A percentile compares a stretch with the other conserved stretches of the same genome.
These are phyloP conservation scores for Mycogona germanica DNA, from an alignment of 2,888 invertebrate species.

Conservation along the genomic window DNA sequence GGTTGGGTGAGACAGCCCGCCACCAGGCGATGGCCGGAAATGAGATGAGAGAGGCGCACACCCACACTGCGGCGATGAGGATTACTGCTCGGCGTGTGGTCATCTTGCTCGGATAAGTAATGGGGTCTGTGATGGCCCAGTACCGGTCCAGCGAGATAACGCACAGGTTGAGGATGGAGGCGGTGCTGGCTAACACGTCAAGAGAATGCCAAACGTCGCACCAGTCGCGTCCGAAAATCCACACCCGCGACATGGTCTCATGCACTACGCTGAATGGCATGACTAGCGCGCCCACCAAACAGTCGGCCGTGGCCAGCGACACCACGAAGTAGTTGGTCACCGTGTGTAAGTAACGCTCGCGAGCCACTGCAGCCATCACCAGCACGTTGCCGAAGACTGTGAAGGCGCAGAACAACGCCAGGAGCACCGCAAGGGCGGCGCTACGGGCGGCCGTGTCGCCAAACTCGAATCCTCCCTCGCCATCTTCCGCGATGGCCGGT, in stretches of 20 bases:
- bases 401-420: constrained; percentile 75
- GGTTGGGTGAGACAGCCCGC: constrained; percentile 46
- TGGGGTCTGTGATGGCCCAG: constrained; percentile 98
- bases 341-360: constrained; percentile 87
- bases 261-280: constrained; percentile 95
- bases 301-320: constrained; percentile 91
- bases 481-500: neutral
- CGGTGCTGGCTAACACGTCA: constrained; percentile 94
- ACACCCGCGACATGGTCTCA: constrained; percentile 50
- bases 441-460: too few relatives aligned
- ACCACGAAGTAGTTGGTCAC: constrained; percentile 97
- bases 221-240: constrained; percentile 92
- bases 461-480: neutral
- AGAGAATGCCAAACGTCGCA: constrained; percentile 96
- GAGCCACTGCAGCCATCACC: constrained; percentile 83
- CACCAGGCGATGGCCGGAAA: constrained; percentile 81
- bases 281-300: constrained; percentile 88
- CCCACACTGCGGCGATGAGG: constrained; percentile 89
- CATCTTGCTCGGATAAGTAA: constrained; percentile 93
- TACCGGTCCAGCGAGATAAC: constrained; percentile 94
- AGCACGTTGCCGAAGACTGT: constrained; percentile 92
- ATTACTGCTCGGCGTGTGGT: constrained; percentile 72
- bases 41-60: constrained; percentile 91
- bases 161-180: constrained; percentile 92
- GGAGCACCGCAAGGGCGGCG: constrained; percentile 48